Conservation (phyloP, 2,113 vertebrate genomes). For the Egretta garzetta region DNA sequence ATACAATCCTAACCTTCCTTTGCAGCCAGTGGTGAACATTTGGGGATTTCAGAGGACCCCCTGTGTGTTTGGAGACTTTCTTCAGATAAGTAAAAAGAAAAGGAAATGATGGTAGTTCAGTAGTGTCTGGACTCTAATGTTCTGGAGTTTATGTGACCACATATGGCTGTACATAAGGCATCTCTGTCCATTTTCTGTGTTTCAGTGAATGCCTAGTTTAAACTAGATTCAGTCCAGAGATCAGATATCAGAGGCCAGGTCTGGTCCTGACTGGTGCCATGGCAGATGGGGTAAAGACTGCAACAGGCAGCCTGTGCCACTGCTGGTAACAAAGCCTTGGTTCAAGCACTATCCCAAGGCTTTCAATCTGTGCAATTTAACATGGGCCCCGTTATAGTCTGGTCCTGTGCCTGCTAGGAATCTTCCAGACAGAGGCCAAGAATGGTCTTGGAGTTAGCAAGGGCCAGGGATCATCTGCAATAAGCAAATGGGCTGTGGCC, state of each 20-base stretch:
- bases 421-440: not conserved
- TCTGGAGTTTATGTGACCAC: not conserved
- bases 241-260: not conserved
- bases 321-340: not conserved
- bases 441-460: not conserved
- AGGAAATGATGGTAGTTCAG: not conserved
- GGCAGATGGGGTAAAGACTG: not conserved
- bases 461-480: not conserved
- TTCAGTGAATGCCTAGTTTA: not conserved
- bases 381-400: not conserved
- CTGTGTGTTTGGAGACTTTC: not conserved
- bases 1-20: not conserved
- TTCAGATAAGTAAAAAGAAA: not conserved
- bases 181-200: not conserved
- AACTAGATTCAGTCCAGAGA: not conserved
- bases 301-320: not conserved
- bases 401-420: not conserved
- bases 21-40: not conserved
- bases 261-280: not conserved
- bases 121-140: not conserved
- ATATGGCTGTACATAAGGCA: not conserved
- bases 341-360: not conserved
- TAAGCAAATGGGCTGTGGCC: not conserved
- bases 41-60: not conserved
- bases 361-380: not conserved